Percentiles rank a stretch among this genome's conserved stretches.
phyloP scores from a whole-genome alignment of 2,888 invertebrate genomes.

The Scaptomyza reducta region DNA sequence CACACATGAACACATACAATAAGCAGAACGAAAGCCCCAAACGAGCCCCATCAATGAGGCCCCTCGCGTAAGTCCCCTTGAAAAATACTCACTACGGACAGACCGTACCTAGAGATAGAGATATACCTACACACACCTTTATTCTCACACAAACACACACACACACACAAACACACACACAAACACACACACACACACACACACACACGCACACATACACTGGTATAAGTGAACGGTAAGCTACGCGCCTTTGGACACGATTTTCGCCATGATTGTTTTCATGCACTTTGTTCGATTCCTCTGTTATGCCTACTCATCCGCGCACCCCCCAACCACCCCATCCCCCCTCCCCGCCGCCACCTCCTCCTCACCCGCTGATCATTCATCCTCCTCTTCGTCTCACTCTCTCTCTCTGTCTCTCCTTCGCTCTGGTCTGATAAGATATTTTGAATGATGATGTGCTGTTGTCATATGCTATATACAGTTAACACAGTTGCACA shows the following conservation, averaged over 20 bases:
- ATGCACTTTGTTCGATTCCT: slow-evolving; percentile 60
- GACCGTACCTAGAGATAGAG: slow-evolving; percentile 21
- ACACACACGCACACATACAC: background rate
- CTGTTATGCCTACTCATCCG: background rate
- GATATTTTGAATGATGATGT: slow-evolving; percentile 82
- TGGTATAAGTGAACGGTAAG: slow-evolving; percentile 32
- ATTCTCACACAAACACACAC: background rate
- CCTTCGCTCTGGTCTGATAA: slow-evolving; percentile 59
- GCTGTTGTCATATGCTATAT: slow-evolving; percentile 67
- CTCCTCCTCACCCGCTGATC: slow-evolving; percentile 1
- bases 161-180: background rate
- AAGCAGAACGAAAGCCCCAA: slow-evolving; percentile 14
- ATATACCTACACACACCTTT: slow-evolving; percentile 3
- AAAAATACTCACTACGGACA: slow-evolving; percentile 2
- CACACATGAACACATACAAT: background rate
- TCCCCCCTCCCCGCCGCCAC: background rate
- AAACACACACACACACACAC: background rate
- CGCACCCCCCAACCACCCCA: too few relatives aligned
- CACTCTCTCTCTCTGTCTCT: slow-evolving; percentile 7
- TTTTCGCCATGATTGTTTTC: slow-evolving; percentile 65
- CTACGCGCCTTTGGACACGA: slow-evolving; percentile 59
- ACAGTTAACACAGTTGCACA: slow-evolving; percentile 27
- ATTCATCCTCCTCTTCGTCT: slow-evolving; percentile 1
- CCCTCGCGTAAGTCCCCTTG: slow-evolving; percentile 13
- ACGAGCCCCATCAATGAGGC: slow-evolving; percentile 9